Percentiles rank a stretch among this genome's conserved stretches.
Conservation (phyloP, 2,113 vertebrate genomes). For the Oreochromis spilurus region DNA sequence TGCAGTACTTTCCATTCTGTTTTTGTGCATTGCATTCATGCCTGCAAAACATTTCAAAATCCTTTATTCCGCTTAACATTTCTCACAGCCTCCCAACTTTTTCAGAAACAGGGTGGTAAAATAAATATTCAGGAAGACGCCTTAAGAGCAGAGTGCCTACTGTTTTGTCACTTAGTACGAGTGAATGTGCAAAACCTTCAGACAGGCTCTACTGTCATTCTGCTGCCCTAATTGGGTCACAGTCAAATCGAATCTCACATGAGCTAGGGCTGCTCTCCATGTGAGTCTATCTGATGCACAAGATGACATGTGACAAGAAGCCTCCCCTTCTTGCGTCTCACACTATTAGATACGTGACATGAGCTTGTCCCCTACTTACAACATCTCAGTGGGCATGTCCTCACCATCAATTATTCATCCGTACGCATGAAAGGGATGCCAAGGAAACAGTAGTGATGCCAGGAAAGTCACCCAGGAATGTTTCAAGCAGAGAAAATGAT, state of each 20-base stretch:
- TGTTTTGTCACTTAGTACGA: not conserved
- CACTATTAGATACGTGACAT: constrained; percentile 15
- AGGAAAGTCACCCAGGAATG: not conserved
- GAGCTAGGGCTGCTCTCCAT: not conserved
- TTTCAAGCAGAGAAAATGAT: not conserved
- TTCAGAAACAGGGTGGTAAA: not conserved
- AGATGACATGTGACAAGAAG: not conserved
- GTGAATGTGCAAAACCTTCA: not conserved
- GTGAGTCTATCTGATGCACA: constrained; percentile 2
- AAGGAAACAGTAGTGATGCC: not conserved
- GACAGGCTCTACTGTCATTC: not conserved
- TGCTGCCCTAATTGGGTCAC: constrained; percentile 17
- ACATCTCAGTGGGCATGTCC: constrained; percentile 18
- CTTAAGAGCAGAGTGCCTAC: not conserved
- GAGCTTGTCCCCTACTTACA: constrained; percentile 3
- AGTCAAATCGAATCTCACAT: not conserved
- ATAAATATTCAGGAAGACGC: not conserved
- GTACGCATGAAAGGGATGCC: not conserved
- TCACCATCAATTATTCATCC: constrained; percentile 36
- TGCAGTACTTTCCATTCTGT: not conserved
- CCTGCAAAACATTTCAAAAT: not conserved
- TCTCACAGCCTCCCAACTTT: not conserved
- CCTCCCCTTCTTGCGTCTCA: not conserved
- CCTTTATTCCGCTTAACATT: not conserved
- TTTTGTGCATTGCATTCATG: not conserved